Evolutionary conservation across 2,113 vertebrate genomes (phyloP).

Genomic region (Ranitomeya imitator): DNA sequence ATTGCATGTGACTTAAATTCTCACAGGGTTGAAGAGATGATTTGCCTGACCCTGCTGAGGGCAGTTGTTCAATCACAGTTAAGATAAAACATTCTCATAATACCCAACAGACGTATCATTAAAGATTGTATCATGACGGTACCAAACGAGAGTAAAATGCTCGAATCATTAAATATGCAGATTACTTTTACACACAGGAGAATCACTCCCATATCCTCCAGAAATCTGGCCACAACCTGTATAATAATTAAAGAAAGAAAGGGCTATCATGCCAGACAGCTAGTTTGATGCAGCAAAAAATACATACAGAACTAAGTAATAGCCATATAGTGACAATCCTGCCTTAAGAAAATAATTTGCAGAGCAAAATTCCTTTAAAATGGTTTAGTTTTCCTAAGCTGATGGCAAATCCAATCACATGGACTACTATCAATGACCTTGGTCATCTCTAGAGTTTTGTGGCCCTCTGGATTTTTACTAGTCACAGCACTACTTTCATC

Average conservation of each 20-base stretch:
- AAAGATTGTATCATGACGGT: neutral
- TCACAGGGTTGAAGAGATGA: constrained; percentile 10
- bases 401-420: too few relatives aligned
- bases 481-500: too few relatives aligned
- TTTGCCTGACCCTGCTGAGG: constrained; percentile 29
- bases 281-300: neutral
- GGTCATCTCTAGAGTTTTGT: too few relatives aligned
- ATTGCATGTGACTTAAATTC: constrained; percentile 31
- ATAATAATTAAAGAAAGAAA: neutral
- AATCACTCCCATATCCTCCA: neutral
- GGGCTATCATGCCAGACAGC: neutral
- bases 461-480: too few relatives aligned
- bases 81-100: constrained; percentile 15
- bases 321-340: neutral
- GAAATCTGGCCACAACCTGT: neutral
- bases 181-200: neutral
- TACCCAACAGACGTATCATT: neutral
- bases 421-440: too few relatives aligned
- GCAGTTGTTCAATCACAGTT: constrained; percentile 16
- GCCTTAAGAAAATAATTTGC: too few relatives aligned
- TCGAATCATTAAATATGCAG: constrained; percentile 11
- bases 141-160: neutral
- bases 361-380: too few relatives aligned
- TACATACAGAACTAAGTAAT: neutral
- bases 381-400: too few relatives aligned